These are phyloP conservation scores for Neotoxoptera formosana DNA, from an alignment of 1,140 invertebrate species.

Conservation along the genomic window DNA sequence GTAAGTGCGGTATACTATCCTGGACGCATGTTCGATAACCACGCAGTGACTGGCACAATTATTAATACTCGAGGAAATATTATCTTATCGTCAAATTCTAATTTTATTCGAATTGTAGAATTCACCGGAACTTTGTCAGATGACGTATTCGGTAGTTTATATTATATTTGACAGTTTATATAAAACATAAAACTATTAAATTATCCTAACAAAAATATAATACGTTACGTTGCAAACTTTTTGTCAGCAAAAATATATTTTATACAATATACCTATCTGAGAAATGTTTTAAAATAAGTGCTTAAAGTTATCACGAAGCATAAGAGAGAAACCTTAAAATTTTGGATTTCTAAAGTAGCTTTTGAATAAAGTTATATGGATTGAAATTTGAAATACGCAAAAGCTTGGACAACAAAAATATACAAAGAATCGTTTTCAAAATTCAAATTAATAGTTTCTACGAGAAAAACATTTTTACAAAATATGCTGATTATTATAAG, in stretches of 20 bases:
- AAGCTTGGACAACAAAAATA: not conserved
- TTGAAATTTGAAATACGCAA: not conserved
- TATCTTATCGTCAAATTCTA: too few relatives aligned
- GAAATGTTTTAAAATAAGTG: not conserved
- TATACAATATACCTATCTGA: too few relatives aligned
- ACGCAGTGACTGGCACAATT: not conserved
- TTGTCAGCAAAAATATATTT: not conserved
- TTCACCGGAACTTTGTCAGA: not conserved
- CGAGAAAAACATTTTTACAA: not conserved
- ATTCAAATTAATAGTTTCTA: not conserved
- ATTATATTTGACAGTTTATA: too few relatives aligned
- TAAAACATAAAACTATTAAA: not conserved
- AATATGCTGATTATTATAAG: not conserved
- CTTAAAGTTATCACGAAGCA: not conserved
- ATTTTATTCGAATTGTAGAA: too few relatives aligned
- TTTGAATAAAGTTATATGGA: not conserved
- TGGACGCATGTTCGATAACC: too few relatives aligned
- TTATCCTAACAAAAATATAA: not conserved
- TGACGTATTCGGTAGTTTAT: not conserved
- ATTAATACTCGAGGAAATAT: too few relatives aligned
- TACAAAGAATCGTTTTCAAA: not conserved
- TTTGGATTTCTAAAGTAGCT: not conserved
- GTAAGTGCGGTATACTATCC: too few relatives aligned
- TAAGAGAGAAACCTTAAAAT: not conserved
- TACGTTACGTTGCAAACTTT: not conserved